These are phyloP conservation scores for Sebastes trivittatus DNA, from an alignment of 2,797 vertebrate genomes.

Conservation along the genomic window DNA sequence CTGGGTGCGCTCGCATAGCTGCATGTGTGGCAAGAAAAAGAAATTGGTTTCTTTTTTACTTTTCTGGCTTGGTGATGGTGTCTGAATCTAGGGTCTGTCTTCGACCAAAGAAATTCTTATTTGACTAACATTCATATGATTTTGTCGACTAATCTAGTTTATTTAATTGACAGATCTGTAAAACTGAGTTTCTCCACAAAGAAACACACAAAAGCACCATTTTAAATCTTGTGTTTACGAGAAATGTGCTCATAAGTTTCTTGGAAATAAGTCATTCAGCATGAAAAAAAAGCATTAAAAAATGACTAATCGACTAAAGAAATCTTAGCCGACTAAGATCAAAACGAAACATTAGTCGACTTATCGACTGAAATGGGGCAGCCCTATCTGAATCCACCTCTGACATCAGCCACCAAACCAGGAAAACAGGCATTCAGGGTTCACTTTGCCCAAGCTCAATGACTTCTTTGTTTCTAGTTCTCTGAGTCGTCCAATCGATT, in stretches of 20 bases:
- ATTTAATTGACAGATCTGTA: too few relatives aligned
- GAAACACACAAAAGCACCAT: too few relatives aligned
- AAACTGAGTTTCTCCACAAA: too few relatives aligned
- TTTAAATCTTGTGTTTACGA: not conserved
- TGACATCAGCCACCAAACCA: not conserved
- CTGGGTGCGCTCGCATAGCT: conserved; percentile 88
- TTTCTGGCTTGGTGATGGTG: not conserved
- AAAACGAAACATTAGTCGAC: not conserved
- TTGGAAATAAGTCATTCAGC: not conserved
- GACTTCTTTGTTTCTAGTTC: not conserved
- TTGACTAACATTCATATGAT: too few relatives aligned
- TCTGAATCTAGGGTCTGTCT: not conserved
- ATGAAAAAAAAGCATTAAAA: not conserved
- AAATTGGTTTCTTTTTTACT: not conserved
- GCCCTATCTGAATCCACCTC: too few relatives aligned
- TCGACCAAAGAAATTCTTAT: too few relatives aligned
- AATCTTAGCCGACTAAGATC: not conserved
- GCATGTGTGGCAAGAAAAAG: not conserved
- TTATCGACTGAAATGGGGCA: not conserved
- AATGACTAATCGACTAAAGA: not conserved
- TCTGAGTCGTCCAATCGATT: not conserved
- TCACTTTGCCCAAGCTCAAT: not conserved
- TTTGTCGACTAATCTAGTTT: too few relatives aligned
- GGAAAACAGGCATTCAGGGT: not conserved
- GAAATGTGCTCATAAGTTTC: not conserved